These are phyloP conservation scores for Caenorhabditis sp. DNA, from an alignment of 2,888 invertebrate genomes.

Conservation along the genomic window DNA sequence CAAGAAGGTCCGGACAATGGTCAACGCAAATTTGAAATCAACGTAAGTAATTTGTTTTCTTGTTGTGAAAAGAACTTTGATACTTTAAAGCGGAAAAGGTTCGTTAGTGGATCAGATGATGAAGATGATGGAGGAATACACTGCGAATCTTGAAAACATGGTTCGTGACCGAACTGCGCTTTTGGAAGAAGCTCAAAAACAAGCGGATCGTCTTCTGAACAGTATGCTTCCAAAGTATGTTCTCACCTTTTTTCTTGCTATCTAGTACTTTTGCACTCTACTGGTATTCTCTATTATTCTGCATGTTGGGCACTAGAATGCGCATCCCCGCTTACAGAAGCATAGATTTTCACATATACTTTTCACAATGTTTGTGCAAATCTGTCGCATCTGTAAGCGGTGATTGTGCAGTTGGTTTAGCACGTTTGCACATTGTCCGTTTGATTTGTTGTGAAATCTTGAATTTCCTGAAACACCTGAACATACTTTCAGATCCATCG, in stretches of 20 bases:
- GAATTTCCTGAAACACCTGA: slow-evolving; percentile 14
- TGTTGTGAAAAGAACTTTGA: no score
- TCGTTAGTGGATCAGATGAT: slow-evolving; percentile 83
- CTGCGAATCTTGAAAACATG: slow-evolving; percentile 80
- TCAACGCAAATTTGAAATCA: slow-evolving; percentile 79
- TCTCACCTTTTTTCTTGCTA: background rate
- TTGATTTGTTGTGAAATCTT: background rate
- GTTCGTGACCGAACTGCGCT: slow-evolving; percentile 80
- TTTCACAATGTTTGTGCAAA: slow-evolving; percentile 58
- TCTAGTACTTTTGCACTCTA: background rate
- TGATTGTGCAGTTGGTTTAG: slow-evolving; percentile 16
- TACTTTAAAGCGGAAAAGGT: slow-evolving; percentile 77
- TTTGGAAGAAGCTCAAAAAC: slow-evolving; percentile 82
- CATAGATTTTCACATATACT: slow-evolving; percentile 61
- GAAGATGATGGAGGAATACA: slow-evolving; percentile 82
- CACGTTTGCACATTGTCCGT: slow-evolving; percentile 19
- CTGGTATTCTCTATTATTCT: slow-evolving; percentile 39
- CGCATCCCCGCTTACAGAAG: slow-evolving; percentile 61
- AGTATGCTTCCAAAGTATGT: slow-evolving; percentile 81
- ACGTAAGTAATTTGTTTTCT: no score
- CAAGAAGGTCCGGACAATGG: slow-evolving; percentile 80
- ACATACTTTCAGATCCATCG: slow-evolving; percentile 76
- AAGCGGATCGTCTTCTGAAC: slow-evolving; percentile 81
- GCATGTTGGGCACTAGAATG: slow-evolving; percentile 18
- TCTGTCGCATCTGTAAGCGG: slow-evolving; percentile 68